phyloP scores from a whole-genome alignment of 2,888 invertebrate species.

The Orchestes rusci region DNA sequence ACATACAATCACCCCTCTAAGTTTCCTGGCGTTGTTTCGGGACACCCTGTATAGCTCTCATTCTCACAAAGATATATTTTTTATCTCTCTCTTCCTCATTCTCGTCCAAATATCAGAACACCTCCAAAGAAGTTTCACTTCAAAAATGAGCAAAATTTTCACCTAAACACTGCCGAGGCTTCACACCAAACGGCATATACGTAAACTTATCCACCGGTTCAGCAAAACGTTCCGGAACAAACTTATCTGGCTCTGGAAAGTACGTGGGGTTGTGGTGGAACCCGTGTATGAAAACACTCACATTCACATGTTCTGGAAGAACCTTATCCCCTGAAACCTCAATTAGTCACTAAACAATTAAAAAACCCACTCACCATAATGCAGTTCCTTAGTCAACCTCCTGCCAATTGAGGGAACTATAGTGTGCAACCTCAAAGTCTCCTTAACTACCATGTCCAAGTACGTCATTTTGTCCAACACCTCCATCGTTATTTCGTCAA shows the following conservation, averaged over 20 bases:
- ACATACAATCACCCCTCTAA: no score
- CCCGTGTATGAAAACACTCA: conserved; percentile 16
- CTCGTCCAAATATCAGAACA: no score
- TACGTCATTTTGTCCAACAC: conserved; percentile 30
- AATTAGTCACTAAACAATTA: not conserved
- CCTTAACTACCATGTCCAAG: conserved; percentile 33
- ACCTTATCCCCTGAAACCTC: conserved; percentile 8
- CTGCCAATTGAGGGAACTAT: conserved; percentile 18
- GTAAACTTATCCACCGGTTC: conserved; percentile 10
- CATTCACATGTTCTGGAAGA: conserved; percentile 11
- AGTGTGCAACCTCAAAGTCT: conserved; percentile 32
- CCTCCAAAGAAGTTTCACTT: no score
- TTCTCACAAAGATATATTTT: no score
- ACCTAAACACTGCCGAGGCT: conserved; percentile 27
- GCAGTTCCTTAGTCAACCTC: conserved; percentile 14
- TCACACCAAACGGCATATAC: conserved; percentile 26
- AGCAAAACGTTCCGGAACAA: conserved; percentile 22
- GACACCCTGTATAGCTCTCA: no score
- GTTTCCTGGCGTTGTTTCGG: no score
- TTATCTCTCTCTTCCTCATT: no score
- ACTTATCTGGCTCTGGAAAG: conserved; percentile 22
- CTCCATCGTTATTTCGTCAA: conserved; percentile 31
- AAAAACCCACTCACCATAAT: conserved; percentile 5
- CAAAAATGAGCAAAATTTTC: no score
- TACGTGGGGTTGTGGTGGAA: conserved; percentile 24